Base-by-base conservation (phyloP, 2,797 vertebrate genomes). In the Lutjanus campechanus region DNA sequence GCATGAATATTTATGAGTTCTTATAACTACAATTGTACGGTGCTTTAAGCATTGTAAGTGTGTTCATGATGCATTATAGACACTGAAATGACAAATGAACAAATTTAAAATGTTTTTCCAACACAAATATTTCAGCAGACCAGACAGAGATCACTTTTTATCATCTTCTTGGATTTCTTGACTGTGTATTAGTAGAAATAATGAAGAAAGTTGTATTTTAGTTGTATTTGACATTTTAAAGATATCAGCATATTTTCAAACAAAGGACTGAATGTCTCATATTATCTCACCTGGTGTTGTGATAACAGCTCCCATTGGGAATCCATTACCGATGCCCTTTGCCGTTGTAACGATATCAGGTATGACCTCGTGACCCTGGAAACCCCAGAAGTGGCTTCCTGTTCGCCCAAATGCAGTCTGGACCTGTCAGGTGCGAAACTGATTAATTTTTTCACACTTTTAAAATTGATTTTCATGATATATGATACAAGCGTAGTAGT, bases 281-380 rank as follows among this genome's bases (percentile, higher is more conserved):
- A 8, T 70, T 11, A 77, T 69, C 83, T 88, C 79, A 99, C 97
- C 97, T 94, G 95, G 89, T 76, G 96, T 97, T 53, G 98, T 99
- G 50, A 98, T 95, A 71, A 99, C 95, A n/a, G 97, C 97, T 74
- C 94, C 97, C 96, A 99, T 97, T 41, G 98, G 98, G 88, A 97
- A 99, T 19, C 98, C 98, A 63, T 98, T 99, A 8, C 95, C 98
- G 16, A 99, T 99, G 55, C 97, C 97, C 91, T 99, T 99, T 0
- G 97, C 97, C 96, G 98, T 96, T 40, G 97, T 99, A 62, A 99
- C 96, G 5, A 99, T 97, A 78, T 99, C 98, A 51, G 98, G 98
- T 55, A 97, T 73, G 16, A 99, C 92, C 0, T 86, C 94, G 12
- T 99, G 97, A n/a, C 96, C 95, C 90, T 99, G 95, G 86, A 99